Conservation (phyloP, 1,140 invertebrate genomes). For the Trachymyrmex septentrionalis region DNA sequence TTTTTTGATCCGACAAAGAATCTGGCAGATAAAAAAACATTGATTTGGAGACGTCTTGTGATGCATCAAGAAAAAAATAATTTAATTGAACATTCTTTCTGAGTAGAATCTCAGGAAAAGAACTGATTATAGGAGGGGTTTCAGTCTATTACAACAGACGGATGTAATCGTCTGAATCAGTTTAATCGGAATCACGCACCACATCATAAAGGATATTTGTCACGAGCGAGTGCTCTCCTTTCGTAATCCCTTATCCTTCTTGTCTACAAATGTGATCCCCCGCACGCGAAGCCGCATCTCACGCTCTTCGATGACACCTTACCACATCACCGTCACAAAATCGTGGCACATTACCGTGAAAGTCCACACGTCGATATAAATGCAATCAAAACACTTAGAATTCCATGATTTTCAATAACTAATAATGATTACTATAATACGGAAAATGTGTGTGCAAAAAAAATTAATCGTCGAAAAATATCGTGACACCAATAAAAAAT, state of each 20-base stretch:
- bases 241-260: conserved; percentile 47
- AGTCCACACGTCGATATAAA: not conserved
- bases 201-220: conserved; percentile 68
- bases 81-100: not conserved
- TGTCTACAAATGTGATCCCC: conserved; percentile 20
- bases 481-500: not conserved
- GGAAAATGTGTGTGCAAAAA: too few species aligned
- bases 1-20: not conserved
- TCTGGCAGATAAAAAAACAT: not conserved
- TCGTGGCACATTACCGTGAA: not conserved
- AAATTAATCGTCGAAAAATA: not conserved
- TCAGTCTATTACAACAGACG: conserved; percentile 5
- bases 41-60: too few species aligned
- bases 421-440: not conserved
- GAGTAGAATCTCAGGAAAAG: not conserved
- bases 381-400: not conserved
- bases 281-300: not conserved
- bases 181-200: conserved; percentile 67
- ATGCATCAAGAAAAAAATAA: not conserved
- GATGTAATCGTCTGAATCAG: conserved; percentile 20
- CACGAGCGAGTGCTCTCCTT: conserved; percentile 41
- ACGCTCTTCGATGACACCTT: not conserved
- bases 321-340: not conserved
- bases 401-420: not conserved
- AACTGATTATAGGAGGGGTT: not conserved